Conservation (phyloP, 2,888 invertebrate species). For the Meteorus colon region DNA sequence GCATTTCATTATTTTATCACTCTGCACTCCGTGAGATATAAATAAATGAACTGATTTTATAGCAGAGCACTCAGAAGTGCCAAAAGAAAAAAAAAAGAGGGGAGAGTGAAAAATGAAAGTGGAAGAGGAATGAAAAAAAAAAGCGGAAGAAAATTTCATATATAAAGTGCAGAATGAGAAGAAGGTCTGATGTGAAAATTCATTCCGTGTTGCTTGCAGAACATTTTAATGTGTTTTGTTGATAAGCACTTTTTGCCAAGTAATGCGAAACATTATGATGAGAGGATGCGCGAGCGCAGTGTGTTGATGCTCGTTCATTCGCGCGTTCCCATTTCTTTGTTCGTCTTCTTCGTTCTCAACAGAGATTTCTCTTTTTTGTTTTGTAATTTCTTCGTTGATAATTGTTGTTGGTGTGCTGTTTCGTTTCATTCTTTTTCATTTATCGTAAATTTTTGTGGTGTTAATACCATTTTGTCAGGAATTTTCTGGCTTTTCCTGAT, state of each 20-base stretch:
- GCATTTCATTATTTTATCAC: background rate
- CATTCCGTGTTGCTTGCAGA: slow-evolving; percentile 11
- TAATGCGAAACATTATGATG: slow-evolving; percentile 12
- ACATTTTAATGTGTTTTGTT: slow-evolving; percentile 40
- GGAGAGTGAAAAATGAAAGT: background rate
- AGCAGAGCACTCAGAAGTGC: background rate
- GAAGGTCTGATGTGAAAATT: background rate
- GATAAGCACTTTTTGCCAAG: slow-evolving; percentile 38
- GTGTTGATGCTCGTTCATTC: slow-evolving; percentile 11
- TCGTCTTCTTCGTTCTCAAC: slow-evolving; percentile 14
- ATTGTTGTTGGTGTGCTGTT: slow-evolving; percentile 5
- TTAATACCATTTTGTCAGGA: too few relatives aligned
- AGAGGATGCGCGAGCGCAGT: slow-evolving; percentile 1
- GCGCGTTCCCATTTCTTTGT: slow-evolving; percentile 39
- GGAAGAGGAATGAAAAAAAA: background rate
- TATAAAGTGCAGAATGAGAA: background rate
- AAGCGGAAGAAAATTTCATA: background rate
- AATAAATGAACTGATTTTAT: background rate
- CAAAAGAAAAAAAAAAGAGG: background rate
- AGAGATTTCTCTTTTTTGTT: background rate
- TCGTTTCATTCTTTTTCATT: slow-evolving; percentile 13
- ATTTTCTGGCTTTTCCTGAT: too few relatives aligned
- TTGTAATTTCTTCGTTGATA: background rate
- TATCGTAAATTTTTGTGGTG: too few relatives aligned
- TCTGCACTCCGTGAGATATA: background rate